Evolutionary conservation across 64 coral and sea anemone genomes (phyloP), one percentile per base, ranked within the genome.

Genomic region (Pocillopora verrucosa): DNA sequence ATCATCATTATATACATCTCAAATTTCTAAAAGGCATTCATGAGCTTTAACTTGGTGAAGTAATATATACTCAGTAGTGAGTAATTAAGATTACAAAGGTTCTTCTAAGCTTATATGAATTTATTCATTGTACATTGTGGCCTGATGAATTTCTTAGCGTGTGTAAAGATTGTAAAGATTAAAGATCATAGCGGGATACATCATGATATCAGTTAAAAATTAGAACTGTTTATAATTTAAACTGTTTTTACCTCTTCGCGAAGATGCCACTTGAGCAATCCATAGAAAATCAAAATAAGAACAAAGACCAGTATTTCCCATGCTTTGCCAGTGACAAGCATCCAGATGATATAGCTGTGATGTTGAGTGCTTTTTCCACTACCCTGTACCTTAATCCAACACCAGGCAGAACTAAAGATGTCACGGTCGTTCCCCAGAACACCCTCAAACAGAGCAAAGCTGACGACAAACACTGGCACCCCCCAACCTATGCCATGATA

Each of bases 301-400:
- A 89, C 41, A 86, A 92, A 98, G 58, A 93, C 84, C n/a, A 87
- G 58, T 5, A 98, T 80, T 62, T 98, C 95, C 95, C 92, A 98
- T 17, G 74, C 89, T 86, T 98, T 94, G 36, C 89, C 95, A 10
- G 89, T 88, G 36, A 98, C 65, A 11, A 94, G 69, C 92, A 98
- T 94, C 95, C 95, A 94, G 0, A 92, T 25, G 4, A 98, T 60
- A 10, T 78, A 73, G 1, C 65, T 0, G 56, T 34, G 10, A 7
- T 51, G 41, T 3, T 7, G 3, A 20, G n/a, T 22, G 19, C 77
- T 19, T 59, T 88, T 77, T 14, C 61, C 82, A 5, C 13, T 37
- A 30, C 89, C 38, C 7, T 78, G 38, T 25, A 73, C 74, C 11
- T 58, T 51, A 1, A 98, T 91, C 95, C 95, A 98, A 37, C 95